A percentile compares a stretch with the other conserved stretches of the same genome.
phyloP scores from a whole-genome alignment of 2,888 invertebrate genomes.

The Eupithecia subfuscata region DNA sequence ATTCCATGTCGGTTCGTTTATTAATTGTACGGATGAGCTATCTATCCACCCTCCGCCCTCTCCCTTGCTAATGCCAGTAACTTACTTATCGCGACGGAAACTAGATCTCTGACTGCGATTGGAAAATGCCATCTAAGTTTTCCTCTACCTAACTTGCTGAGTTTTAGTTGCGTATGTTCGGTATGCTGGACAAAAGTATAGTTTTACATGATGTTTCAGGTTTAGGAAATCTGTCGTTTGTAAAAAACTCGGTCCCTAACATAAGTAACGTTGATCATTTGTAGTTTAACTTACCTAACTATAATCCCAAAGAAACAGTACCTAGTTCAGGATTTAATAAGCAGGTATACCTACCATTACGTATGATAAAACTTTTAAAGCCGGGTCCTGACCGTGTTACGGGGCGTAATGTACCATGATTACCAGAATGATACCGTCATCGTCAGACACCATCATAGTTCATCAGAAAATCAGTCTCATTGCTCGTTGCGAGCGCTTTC shows the following conservation, averaged over 20 bases:
- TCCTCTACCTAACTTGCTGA: conserved; percentile 49
- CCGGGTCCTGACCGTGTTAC: too few species aligned
- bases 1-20: conserved; percentile 70
- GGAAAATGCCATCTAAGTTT: conserved; percentile 71
- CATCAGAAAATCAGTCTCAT: too few species aligned
- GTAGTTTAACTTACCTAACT: too few species aligned
- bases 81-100: conserved; percentile 78
- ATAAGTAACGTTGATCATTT: too few species aligned
- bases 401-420: too few species aligned
- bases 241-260: background rate
- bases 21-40: conserved; percentile 73
- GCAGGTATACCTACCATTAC: too few species aligned
- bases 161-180: conserved; percentile 12
- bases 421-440: too few species aligned
- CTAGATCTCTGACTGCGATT: conserved; percentile 74
- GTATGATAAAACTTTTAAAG: too few species aligned
- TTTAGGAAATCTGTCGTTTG: background rate
- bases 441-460: too few species aligned
- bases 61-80: conserved; percentile 70
- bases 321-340: too few species aligned
- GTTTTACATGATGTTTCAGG: background rate
- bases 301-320: too few species aligned
- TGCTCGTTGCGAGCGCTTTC: too few species aligned
- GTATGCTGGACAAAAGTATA: conserved; percentile 1
- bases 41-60: conserved; percentile 42